phyloP scores from a whole-genome alignment of 2,797 vertebrate species.

The Tokudaia muenninki region DNA sequence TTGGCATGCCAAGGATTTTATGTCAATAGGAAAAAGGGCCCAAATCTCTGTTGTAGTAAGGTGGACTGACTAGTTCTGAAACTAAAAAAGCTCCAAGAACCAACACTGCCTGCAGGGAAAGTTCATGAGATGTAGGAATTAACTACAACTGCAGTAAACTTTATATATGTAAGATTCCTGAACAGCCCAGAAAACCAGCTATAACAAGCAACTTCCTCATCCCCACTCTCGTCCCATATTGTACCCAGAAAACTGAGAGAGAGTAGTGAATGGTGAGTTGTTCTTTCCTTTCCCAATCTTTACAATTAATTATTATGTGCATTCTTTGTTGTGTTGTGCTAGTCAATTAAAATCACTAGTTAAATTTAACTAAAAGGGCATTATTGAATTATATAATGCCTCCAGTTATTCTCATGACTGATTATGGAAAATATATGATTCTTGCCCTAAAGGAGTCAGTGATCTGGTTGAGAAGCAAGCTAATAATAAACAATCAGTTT shows the following conservation, averaged over 20 bases:
- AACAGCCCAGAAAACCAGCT: neutral
- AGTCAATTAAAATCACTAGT: slow-evolving; percentile 38
- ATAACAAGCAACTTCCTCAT: neutral
- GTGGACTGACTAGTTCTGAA: neutral
- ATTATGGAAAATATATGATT: neutral
- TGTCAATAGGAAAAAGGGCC: neutral
- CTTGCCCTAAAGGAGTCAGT: neutral
- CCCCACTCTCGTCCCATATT: neutral
- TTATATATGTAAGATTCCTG: neutral
- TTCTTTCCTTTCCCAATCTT: slow-evolving; percentile 30
- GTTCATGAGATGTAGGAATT: neutral
- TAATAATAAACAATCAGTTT: slow-evolving; percentile 19
- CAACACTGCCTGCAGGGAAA: neutral
- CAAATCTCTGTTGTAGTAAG: neutral
- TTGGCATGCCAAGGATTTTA: slow-evolving; percentile 55
- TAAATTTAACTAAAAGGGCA: slow-evolving; percentile 36
- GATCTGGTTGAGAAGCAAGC: slow-evolving; percentile 6
- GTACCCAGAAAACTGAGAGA: neutral
- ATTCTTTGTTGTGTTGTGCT: slow-evolving; percentile 1
- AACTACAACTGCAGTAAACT: slow-evolving; percentile 13
- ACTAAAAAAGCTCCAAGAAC: slow-evolving; percentile 32
- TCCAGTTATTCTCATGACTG: slow-evolving; percentile 28
- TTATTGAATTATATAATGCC: neutral
- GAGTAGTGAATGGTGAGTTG: neutral
- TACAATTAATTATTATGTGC: neutral